phyloP scores from a whole-genome alignment of 1,140 invertebrate genomes.

The Tetramorium simillimum region DNA sequence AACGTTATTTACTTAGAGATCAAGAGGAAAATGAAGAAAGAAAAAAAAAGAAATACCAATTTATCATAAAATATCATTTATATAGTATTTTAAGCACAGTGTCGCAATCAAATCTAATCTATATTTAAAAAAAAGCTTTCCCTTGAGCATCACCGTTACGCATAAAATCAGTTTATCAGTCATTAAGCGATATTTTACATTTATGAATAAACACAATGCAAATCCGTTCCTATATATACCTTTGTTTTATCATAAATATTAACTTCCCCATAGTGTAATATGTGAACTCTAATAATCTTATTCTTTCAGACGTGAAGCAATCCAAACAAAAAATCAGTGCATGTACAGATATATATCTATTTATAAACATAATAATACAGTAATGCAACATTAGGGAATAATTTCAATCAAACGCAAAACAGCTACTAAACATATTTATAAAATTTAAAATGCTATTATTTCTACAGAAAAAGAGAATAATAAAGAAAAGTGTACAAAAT shows the following conservation, averaged over 20 bases:
- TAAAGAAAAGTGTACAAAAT: slow-evolving; percentile 66
- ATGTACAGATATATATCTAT: slow-evolving; percentile 38
- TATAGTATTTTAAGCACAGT: slow-evolving; percentile 6
- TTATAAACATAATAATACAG: slow-evolving; percentile 49
- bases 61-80: slow-evolving; percentile 22
- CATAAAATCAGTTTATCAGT: not conserved
- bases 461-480: slow-evolving; percentile 64
- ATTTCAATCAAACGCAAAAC: slow-evolving; percentile 64
- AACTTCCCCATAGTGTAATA: not conserved
- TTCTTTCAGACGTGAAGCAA: slow-evolving; percentile 26
- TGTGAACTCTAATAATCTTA: slow-evolving; percentile 22
- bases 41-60: not conserved
- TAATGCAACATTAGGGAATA: slow-evolving; percentile 27
- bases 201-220: not conserved
- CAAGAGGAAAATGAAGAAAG: slow-evolving; percentile 12
- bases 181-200: slow-evolving; percentile 4
- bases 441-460: slow-evolving; percentile 61
- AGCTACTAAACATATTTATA: slow-evolving; percentile 68
- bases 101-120: not conserved
- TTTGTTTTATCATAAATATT: not conserved
- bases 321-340: slow-evolving; percentile 29
- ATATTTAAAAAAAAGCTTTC: slow-evolving; percentile 28
- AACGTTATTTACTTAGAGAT: slow-evolving; percentile 11
- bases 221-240: not conserved
- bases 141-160: not conserved